Conservation (phyloP, 2,113 vertebrate species). For the Strix aluco region DNA sequence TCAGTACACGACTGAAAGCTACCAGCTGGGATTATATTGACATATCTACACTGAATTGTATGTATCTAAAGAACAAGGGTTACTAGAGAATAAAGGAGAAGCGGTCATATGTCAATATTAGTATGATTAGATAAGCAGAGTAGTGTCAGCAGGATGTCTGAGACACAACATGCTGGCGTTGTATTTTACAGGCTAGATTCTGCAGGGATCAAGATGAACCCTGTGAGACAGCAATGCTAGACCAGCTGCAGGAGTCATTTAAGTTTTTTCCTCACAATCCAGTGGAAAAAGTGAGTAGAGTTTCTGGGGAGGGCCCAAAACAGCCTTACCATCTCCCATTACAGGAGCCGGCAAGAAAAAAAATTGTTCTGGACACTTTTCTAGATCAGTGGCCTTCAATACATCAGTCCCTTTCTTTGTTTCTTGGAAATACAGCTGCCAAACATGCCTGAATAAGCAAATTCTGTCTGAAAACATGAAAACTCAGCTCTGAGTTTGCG, state of each 20-base stretch:
- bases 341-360: neutral
- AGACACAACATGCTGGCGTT: neutral
- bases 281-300: neutral
- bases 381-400: neutral
- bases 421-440: neutral
- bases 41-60: neutral
- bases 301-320: neutral
- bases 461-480: neutral
- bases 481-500: neutral
- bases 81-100: conserved; percentile 9
- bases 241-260: neutral
- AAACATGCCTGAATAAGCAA: neutral
- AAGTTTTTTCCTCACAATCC: neutral
- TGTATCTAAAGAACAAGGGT: conserved; percentile 34
- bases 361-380: neutral
- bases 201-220: neutral
- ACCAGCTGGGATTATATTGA: neutral
- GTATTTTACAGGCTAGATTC: neutral
- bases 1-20: neutral
- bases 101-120: conserved; percentile 45
- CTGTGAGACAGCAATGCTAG: neutral
- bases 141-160: conserved; percentile 19
- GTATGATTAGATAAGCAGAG: conserved; percentile 2
- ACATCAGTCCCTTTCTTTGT: neutral
- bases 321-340: neutral